These are phyloP conservation scores for Drosophila ustulata DNA, from an alignment of 2,888 invertebrate species.

Conservation along the genomic window DNA sequence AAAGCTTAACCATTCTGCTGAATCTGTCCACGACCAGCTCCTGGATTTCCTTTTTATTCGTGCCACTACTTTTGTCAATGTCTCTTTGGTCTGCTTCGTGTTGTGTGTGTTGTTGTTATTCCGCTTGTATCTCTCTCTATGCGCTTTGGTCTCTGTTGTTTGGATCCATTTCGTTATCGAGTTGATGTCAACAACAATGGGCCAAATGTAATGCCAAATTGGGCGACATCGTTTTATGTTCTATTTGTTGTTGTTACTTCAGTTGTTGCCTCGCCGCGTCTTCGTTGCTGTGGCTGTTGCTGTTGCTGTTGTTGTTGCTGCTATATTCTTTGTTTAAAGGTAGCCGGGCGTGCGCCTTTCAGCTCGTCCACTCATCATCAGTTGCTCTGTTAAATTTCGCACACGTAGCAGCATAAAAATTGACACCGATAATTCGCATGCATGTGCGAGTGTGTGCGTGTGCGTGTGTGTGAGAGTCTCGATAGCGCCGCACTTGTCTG, in stretches of 20 bases:
- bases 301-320: slow-evolving; percentile 17
- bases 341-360: slow-evolving; percentile 35
- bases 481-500: slow-evolving; percentile 10
- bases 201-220: slow-evolving; percentile 75
- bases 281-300: slow-evolving; percentile 11
- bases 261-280: slow-evolving; percentile 11
- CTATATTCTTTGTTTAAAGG: slow-evolving; percentile 59
- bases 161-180: slow-evolving; percentile 72
- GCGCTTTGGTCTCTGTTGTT: slow-evolving; percentile 38
- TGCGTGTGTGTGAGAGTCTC: slow-evolving; percentile 1
- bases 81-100: slow-evolving; percentile 38
- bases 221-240: slow-evolving; percentile 73
- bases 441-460: slow-evolving; percentile 17
- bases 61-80: slow-evolving; percentile 34
- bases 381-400: slow-evolving; percentile 74
- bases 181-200: slow-evolving; percentile 66
- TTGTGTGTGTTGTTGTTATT: slow-evolving; percentile 17
- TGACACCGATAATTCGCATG: slow-evolving; percentile 76
- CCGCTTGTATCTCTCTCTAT: slow-evolving; percentile 15
- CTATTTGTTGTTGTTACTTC: slow-evolving; percentile 14
- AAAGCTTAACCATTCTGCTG: slow-evolving; percentile 65
- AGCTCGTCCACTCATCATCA: slow-evolving; percentile 67
- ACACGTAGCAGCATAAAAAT: slow-evolving; percentile 83
- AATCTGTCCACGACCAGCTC: slow-evolving; percentile 31
- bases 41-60: slow-evolving; percentile 45